phyloP scores from a whole-genome alignment of 2,888 invertebrate genomes.

The Lycaena phlaeas region DNA sequence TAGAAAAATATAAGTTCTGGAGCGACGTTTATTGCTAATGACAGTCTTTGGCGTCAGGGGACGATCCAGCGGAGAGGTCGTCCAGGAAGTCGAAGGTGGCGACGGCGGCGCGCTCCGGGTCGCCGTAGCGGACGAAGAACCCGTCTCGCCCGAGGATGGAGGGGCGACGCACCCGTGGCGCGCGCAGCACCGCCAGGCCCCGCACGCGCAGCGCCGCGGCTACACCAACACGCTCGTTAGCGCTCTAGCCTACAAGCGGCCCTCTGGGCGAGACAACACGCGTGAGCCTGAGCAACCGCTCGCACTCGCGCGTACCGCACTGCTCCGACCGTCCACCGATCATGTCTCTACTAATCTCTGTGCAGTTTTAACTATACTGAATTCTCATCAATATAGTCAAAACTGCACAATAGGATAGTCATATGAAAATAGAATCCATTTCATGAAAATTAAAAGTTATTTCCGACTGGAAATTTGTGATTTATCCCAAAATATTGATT shows the following conservation, averaged over 20 bases:
- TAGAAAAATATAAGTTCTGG: slow-evolving; percentile 21
- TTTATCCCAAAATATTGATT: background rate
- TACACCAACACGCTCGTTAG: slow-evolving; percentile 48
- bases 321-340: slow-evolving; percentile 16
- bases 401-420: no score
- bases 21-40: slow-evolving; percentile 20
- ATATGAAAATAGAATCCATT: no score
- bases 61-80: slow-evolving; percentile 68
- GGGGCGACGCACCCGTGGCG: slow-evolving; percentile 70
- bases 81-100: slow-evolving; percentile 87
- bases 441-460: no score
- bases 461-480: no score
- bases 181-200: slow-evolving; percentile 69
- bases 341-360: no score
- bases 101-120: slow-evolving; percentile 83
- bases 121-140: slow-evolving; percentile 84
- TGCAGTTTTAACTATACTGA: no score
- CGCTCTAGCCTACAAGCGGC: slow-evolving; percentile 35
- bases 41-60: slow-evolving; percentile 65
- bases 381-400: no score
- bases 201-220: slow-evolving; percentile 75
- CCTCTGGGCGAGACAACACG: slow-evolving; percentile 40
- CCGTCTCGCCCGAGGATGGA: slow-evolving; percentile 84
- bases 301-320: slow-evolving; percentile 22
- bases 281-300: slow-evolving; percentile 28